Base-by-base conservation (phyloP, 2,888 invertebrate genomes). In the Omphaloscelis lunosa region DNA sequence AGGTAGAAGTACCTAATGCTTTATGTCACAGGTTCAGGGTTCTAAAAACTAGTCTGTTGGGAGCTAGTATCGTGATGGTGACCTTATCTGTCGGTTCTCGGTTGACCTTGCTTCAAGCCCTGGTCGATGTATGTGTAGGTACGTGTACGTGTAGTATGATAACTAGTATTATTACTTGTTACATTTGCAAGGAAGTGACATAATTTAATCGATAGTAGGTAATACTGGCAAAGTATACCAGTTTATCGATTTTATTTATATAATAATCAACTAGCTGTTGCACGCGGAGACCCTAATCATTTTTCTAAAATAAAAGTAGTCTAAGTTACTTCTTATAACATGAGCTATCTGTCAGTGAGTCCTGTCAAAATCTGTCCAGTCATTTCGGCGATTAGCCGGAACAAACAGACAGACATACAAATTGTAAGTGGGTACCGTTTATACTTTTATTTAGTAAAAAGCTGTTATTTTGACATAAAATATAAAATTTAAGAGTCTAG, bases 1-100 rank as follows among this genome's bases (percentile, higher is more conserved):
- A 20, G 11, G 12, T 11, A 41, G 8, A 72, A 72, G 17, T 63
- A 73, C 17, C 41, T 61, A 59, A 45, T 48, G 27, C 29, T 69
- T 51, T 29, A 48, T 39, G 56, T 48, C 51, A 53, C 45, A 67
- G 39, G 66, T 83, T 79, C 72, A 79, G 72, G 72, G 75, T 67
- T 71, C 12, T n/a, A 62, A 69, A 72, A 79, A 70, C 75, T 59
- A 71, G 80, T 83, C 12, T 62, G 7, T 27, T 27, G 7, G 20
- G 11, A 41, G 15, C 34, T 56, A 72, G 17, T 61, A 77, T 83
- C 45, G 66, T 66, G 39, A 56, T 59, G 41, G 34, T 41, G 82
- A 58, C 72, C 83, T 83, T 83, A 83, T 73, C 72, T 73, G 53
- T 66, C 59, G 41, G 72, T 20, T 73, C 58, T 80, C 23, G 2